Evolutionary conservation across 2,113 vertebrate genomes (phyloP).

Genomic region (Hassar affinis): DNA sequence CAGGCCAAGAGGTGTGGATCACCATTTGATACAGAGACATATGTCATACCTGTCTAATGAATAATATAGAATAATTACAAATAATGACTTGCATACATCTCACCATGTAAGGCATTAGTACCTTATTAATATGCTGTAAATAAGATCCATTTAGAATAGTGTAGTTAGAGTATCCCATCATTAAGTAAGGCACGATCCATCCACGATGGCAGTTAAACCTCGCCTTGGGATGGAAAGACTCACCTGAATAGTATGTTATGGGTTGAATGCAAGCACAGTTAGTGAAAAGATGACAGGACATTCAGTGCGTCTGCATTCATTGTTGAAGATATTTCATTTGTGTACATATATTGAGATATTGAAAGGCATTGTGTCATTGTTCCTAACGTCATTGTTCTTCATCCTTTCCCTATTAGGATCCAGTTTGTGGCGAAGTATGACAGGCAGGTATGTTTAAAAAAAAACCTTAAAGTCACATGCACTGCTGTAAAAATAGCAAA

Average conservation of each 20-base stretch:
- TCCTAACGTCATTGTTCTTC: conserved; percentile 18
- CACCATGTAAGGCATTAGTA: neutral
- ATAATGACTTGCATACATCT: neutral
- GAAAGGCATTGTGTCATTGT: neutral
- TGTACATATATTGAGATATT: neutral
- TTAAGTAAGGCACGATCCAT: too few relatives aligned
- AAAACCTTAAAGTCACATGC: neutral
- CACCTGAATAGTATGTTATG: neutral
- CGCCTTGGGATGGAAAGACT: neutral
- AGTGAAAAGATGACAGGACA: neutral
- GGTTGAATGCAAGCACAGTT: neutral
- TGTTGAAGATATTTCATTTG: neutral
- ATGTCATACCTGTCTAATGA: neutral
- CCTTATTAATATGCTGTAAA: neutral
- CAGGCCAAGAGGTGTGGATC: conserved; percentile 76
- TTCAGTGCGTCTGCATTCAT: neutral
- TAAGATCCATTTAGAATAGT: neutral
- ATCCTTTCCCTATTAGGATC: conserved; percentile 71
- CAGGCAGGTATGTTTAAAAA: conserved; percentile 80
- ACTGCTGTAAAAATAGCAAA: neutral
- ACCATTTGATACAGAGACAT: neutral
- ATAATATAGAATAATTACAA: neutral
- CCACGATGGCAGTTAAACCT: neutral
- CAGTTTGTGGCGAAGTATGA: conserved; percentile 78
- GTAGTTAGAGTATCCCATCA: neutral